Evolutionary conservation across 2,797 vertebrate genomes (phyloP).

Genomic region (Alfaro cultratus): DNA sequence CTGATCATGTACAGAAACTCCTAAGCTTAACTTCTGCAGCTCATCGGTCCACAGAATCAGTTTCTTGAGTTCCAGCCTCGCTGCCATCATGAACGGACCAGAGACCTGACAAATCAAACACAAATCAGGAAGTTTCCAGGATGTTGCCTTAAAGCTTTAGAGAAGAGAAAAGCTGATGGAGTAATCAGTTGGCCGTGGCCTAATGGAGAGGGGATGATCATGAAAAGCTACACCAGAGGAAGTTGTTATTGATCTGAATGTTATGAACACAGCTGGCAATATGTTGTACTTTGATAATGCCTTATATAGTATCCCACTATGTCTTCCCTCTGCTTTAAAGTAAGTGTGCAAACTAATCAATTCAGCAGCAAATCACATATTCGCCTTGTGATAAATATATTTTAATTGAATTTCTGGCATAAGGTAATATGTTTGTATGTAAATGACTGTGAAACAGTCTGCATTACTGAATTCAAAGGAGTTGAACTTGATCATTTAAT

Average conservation of each 20-base stretch:
- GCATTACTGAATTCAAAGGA: background rate
- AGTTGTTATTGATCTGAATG: background rate
- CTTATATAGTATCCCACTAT: background rate
- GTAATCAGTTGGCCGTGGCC: background rate
- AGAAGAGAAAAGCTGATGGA: background rate
- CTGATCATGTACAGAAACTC: background rate
- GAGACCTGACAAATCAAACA: background rate
- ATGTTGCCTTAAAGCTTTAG: background rate
- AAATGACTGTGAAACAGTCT: background rate
- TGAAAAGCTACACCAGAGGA: background rate
- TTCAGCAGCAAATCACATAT: background rate
- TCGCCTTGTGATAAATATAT: background rate
- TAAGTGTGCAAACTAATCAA: background rate
- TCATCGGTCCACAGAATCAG: background rate
- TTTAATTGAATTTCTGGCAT: background rate
- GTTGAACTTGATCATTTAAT: background rate
- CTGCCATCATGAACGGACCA: background rate
- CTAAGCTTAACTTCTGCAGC: background rate
- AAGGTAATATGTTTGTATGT: background rate
- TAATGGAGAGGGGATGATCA: background rate
- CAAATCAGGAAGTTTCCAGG: background rate
- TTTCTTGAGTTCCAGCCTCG: background rate
- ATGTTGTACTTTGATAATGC: background rate
- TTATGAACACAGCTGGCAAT: too few relatives aligned
- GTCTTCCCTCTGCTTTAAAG: background rate